Base-by-base conservation (phyloP, 2,797 vertebrate genomes). In the Lepilemur ruficaudatus region DNA sequence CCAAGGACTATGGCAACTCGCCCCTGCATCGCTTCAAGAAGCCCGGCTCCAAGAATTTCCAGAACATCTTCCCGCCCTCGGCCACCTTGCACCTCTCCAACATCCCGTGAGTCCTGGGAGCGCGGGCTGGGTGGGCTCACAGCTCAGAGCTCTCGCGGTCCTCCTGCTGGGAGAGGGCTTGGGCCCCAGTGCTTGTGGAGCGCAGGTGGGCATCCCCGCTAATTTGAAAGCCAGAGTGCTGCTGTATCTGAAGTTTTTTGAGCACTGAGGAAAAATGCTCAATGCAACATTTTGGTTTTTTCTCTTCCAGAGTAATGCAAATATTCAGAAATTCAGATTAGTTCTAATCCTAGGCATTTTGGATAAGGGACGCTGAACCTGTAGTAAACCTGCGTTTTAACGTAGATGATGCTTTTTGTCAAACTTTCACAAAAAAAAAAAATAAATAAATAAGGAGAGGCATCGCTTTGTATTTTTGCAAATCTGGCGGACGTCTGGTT, bases 21-120 rank as follows among this genome's bases (percentile, higher is more conserved):
- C 99, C 99, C 0, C 98, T 99, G 25, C 99, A 99, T 97, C 99
- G 99, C 95, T 99, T 99, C 98, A 99, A 99, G 98, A 99, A 99
- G 96, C 99, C 99, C 0, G 99, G 99, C 96, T 99, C 99, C 93
- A 99, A 99, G 97, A 99, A 99, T 98, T 99, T 99, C 98, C 99
- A 99, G 30, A 99, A 99, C 95, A 99, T 99, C 97, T 99, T 99
- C 89, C 99, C 99, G 0, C 99, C 99, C 2, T 99, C 99, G 0
- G 99, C 99, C 87, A 99, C 99, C 7, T 98, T 99, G 76, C 99
- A 99, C 95, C 99, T 99, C 70, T 99, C 99, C 96, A 99, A 99
- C 94, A 99, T 99, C 97, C 99, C 99, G 99, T 99, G 96, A 99
- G 99, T 98, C 50, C 17, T 2, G 70, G 0, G 7, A 57, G 48